Evolutionary conservation across 2,113 vertebrate species (phyloP), one percentile per base, ranked within the genome.

Genomic region (Piprites chloris): DNA sequence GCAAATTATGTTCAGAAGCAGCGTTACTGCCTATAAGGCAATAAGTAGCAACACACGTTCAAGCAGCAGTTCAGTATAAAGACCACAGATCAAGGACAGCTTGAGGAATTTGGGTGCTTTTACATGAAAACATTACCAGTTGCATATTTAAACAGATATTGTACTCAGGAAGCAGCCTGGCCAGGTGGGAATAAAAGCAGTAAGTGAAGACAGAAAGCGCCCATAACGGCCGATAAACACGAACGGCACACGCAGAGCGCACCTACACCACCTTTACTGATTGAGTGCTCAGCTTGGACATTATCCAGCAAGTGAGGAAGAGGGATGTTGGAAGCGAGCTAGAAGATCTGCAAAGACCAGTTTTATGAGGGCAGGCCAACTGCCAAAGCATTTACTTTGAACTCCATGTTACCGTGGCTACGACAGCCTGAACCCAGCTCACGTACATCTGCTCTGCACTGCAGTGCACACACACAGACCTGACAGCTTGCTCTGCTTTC

Each of bases 371-470:
- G 1, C 52, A 92, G 76, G 79, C 68, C 83, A 93, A 46, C 28
- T 81, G 79, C 56, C 85, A 92, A 88, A 86, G 88, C 76, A 67
- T 62, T 77, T 88, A 53, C 90, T 88, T 84, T 87, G 89, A 94
- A 90, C 59, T 86, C 68, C 13, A 12, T 23, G 72, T 90, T 86
- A 90, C 67, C 3, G 11, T 39, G 73, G 35, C 56, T 85, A 83
- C 1, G 0, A 55, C 63, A 73, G 53, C 67, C 69, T 35, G 79
- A 93, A 69, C 24, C 14, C 59, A 84, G 86, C 73, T 74, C 76
- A 47, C 90, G 61, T 52, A 39, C 72, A 84, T 74, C 83, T 86
- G 90, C 72, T 88, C 79, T 11, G 47, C 52, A 8, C 75, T 59
- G 63, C 92, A 87, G 47, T 1, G 37, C 59, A 32, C 55, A 71